Base-by-base conservation (phyloP, 2,797 vertebrate species). In the Nannoperca australis region DNA sequence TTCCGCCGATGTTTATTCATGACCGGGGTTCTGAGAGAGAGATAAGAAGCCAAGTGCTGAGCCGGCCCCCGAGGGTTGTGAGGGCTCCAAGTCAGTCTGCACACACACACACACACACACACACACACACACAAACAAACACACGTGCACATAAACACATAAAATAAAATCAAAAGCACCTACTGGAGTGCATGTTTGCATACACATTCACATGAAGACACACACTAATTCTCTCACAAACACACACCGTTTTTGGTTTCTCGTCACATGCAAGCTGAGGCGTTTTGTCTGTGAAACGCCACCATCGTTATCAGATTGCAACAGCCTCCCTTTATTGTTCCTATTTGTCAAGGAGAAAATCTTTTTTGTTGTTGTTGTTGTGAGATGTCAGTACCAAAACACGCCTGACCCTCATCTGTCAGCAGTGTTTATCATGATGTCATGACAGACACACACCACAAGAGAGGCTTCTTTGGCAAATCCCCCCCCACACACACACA, bases 21-120 rank as follows among this genome's bases (percentile, higher is more conserved):
- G 88, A 82, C 77, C 20, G 40, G 76, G 85, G 85, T 92, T 93
- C 77, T 86, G 84, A 85, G 87, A 73, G 77, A 30, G 77, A 84
- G 91, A 94, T 92, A 92, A 92, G 83, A 86, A 82, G 83, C 85
- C 85, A 73, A 92, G 84, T 86, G 86, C 88, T 91, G 90, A 92
- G 90, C 88, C 70, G 84, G 87, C 77, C 88, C 88, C 84, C 20
- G 18, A 79, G 87, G 89, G 81, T 71, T 81, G 77, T 0, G 14
- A 79, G 78, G 85, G 75, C 85, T 88, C 73, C 71, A 14, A 89
- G 86, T 85, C 80, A 74, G 49, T 27, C 63, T 65, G 38, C 38
- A 30, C 51, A 67, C 70, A 70, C 62, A 76, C 56, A 24, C 7
- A 34, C 5, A 30, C 51, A 67, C 70, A 70, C 62, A 76, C 56